phyloP scores from a whole-genome alignment of 2,888 invertebrate species.

The Branchinecta sandiegonensis region DNA sequence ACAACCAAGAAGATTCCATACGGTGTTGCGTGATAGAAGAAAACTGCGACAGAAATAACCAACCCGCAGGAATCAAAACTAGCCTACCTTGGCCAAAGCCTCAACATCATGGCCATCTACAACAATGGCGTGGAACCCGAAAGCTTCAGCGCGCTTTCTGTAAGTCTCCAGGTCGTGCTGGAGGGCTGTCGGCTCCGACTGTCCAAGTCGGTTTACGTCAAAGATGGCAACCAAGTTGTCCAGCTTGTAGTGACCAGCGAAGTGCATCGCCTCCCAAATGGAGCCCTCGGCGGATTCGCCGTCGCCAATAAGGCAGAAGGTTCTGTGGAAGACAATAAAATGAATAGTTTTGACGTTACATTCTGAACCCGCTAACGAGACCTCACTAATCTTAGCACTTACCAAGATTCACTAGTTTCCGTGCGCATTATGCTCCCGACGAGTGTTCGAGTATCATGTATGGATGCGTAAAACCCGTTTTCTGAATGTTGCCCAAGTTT shows the following conservation, averaged over 20 bases:
- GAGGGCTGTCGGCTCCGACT: constrained; percentile 86
- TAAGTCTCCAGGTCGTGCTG: constrained; percentile 83
- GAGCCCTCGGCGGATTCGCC: constrained; percentile 98
- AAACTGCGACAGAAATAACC: too few relatives aligned
- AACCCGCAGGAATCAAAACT: not conserved
- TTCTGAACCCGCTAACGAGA: too few relatives aligned
- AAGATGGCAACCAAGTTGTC: constrained; percentile 95
- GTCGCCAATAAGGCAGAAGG: constrained; percentile 90
- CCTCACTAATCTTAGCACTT: too few relatives aligned
- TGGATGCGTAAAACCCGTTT: too few relatives aligned
- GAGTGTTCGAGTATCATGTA: too few relatives aligned
- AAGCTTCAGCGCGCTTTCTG: constrained; percentile 67
- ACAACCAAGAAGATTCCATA: too few relatives aligned
- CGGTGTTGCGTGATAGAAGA: too few relatives aligned
- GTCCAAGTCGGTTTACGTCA: constrained; percentile 92
- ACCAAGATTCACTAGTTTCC: too few relatives aligned
- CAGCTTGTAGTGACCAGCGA: constrained; percentile 83
- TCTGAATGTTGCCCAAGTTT: too few relatives aligned
- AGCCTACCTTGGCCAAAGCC: constrained; percentile 55
- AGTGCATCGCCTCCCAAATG: constrained; percentile 91
- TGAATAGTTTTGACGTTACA: constrained; percentile 7
- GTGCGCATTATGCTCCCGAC: too few relatives aligned
- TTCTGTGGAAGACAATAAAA: constrained; percentile 44
- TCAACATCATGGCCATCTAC: constrained; percentile 95
- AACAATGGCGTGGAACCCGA: constrained; percentile 77